Evolutionary conservation across 2,888 invertebrate genomes (phyloP).

Genomic region (Thalpophila matura): DNA sequence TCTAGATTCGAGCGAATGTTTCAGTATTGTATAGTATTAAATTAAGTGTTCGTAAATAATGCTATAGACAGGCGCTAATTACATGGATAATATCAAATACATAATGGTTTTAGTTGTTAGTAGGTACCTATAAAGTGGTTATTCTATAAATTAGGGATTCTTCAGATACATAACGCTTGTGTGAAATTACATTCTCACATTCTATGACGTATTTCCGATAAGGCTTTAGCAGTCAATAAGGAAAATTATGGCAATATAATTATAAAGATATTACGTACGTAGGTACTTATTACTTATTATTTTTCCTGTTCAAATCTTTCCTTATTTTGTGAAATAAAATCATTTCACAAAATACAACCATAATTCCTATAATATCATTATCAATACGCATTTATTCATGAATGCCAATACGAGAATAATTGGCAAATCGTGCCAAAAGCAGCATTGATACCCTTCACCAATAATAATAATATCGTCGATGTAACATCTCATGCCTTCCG

Average conservation of each 20-base stretch:
- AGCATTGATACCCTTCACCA: slow-evolving; percentile 6
- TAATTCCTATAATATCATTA: not conserved
- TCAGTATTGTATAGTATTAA: no score
- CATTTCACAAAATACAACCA: not conserved
- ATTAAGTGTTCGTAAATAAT: no score
- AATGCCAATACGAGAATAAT: slow-evolving; percentile 17
- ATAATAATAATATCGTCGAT: slow-evolving; percentile 39
- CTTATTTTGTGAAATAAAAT: not conserved
- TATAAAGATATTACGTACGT: no score
- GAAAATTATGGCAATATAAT: not conserved
- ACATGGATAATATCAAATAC: no score
- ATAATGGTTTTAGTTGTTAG: no score
- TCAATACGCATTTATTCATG: not conserved
- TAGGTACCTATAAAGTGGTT: no score
- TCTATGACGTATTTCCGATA: not conserved
- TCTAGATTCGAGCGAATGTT: no score
- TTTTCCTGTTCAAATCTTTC: slow-evolving; percentile 3
- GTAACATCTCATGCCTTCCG: slow-evolving; percentile 18
- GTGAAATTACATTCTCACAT: no score
- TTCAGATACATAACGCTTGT: no score
- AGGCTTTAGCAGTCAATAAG: not conserved
- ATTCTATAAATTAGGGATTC: no score
- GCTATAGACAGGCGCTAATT: no score
- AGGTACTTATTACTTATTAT: no score
- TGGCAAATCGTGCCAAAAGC: slow-evolving; percentile 33